Percentiles rank a stretch among this genome's conserved stretches.
phyloP scores from a whole-genome alignment of 2,113 vertebrate species.

The Baryphthengus martii region DNA sequence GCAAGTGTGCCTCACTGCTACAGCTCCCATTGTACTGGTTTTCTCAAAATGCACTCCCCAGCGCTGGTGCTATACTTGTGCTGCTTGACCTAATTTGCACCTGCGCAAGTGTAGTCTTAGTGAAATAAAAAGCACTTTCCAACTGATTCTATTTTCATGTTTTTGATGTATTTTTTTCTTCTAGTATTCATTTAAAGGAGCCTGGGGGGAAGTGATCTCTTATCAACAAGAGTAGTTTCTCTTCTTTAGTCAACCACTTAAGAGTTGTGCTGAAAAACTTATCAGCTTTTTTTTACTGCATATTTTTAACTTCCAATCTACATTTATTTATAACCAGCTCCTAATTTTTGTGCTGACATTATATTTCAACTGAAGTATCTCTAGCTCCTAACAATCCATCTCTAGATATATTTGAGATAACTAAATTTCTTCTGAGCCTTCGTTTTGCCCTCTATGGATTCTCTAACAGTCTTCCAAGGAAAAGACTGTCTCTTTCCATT shows the following conservation, averaged over 20 bases:
- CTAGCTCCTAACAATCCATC: not conserved
- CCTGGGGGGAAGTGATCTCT: not conserved
- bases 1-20: not conserved
- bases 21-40: not conserved
- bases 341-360: not conserved
- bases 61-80: not conserved
- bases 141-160: not conserved
- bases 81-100: not conserved
- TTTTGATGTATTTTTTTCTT: not conserved
- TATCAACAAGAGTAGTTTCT: not conserved
- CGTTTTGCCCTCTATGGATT: not conserved
- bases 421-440: not conserved
- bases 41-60: not conserved
- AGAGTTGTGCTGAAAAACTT: not conserved
- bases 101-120: not conserved
- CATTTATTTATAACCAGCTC: not conserved
- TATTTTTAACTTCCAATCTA: not conserved
- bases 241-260: not conserved
- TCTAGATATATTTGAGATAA: not conserved
- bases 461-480: not conserved
- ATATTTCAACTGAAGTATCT: not conserved
- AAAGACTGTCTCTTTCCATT: not conserved
- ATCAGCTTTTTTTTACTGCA: not conserved
- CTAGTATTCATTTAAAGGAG: not conserved
- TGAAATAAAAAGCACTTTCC: not conserved